Percentiles rank a stretch among this genome's conserved stretches.
Conservation (phyloP, 2,113 vertebrate genomes). For the Prietella phreatophila region DNA sequence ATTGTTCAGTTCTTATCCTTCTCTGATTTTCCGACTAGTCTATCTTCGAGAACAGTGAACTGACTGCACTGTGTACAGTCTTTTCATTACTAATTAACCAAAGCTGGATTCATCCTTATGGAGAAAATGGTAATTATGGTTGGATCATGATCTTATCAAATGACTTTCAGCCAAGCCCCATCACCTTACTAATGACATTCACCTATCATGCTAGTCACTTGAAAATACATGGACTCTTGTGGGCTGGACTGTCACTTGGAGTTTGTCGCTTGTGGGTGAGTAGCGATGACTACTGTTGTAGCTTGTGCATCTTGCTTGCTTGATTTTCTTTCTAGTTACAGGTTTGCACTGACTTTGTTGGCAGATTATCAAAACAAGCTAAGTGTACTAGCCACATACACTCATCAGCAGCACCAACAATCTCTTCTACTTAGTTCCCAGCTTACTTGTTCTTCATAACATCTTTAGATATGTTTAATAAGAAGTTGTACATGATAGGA, state of each 20-base stretch:
- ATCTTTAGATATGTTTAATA: not conserved
- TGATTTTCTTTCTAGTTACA: not conserved
- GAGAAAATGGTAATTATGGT: conserved; percentile 3
- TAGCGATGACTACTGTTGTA: not conserved
- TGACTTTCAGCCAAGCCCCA: not conserved
- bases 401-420: not conserved
- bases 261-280: not conserved
- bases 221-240: not conserved
- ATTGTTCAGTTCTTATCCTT: not conserved
- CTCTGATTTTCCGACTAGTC: conserved; percentile 31
- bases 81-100: conserved; percentile 29
- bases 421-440: not conserved
- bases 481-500: not conserved
- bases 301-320: not conserved
- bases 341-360: not conserved
- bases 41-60: not conserved
- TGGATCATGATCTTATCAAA: not conserved
- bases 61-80: too few species aligned
- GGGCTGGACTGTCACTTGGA: not conserved
- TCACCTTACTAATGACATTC: not conserved
- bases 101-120: conserved; percentile 13
- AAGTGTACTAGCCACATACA: not conserved
- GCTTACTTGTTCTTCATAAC: not conserved
- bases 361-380: not conserved
- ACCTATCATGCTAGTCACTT: not conserved